Evolutionary conservation across 2,113 vertebrate species (phyloP).

Genomic region (Procavia capensis): DNA sequence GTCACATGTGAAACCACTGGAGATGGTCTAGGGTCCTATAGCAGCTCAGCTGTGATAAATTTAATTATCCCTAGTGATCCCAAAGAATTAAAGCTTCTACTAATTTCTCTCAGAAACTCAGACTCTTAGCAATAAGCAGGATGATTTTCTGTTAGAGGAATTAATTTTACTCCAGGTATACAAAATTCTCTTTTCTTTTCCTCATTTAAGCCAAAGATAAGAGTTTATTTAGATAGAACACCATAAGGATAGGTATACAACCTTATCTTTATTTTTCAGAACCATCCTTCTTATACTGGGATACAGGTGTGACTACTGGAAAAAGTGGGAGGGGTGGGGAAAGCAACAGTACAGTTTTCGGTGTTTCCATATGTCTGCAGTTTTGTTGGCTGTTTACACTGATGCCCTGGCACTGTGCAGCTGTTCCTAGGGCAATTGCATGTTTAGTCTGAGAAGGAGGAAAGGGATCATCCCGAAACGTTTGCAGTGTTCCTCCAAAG

Average conservation of each 20-base stretch:
- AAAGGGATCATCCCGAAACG: not conserved
- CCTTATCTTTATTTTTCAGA: not conserved
- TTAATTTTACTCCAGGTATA: not conserved
- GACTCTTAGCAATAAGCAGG: not conserved
- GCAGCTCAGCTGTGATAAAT: not conserved
- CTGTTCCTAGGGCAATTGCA: not conserved
- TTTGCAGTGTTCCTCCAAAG: not conserved
- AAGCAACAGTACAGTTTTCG: not conserved
- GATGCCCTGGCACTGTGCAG: not conserved
- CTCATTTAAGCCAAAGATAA: not conserved
- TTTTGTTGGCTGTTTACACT: not conserved
- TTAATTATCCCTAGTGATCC: not conserved
- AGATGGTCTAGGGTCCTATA: not conserved
- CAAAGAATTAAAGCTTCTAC: not conserved
- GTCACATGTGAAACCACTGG: not conserved
- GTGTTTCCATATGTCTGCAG: not conserved
- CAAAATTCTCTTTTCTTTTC: not conserved
- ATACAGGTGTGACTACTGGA: not conserved
- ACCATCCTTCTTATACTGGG: not conserved
- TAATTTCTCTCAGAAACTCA: constrained; percentile 2
- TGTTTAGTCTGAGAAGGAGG: not conserved
- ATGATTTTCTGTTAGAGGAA: not conserved
- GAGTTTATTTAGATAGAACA: not conserved
- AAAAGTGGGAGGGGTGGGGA: not conserved
- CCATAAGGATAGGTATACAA: not conserved